Conservation (phyloP, 2,797 vertebrate species). For the Leucoraja ocellata region DNA sequence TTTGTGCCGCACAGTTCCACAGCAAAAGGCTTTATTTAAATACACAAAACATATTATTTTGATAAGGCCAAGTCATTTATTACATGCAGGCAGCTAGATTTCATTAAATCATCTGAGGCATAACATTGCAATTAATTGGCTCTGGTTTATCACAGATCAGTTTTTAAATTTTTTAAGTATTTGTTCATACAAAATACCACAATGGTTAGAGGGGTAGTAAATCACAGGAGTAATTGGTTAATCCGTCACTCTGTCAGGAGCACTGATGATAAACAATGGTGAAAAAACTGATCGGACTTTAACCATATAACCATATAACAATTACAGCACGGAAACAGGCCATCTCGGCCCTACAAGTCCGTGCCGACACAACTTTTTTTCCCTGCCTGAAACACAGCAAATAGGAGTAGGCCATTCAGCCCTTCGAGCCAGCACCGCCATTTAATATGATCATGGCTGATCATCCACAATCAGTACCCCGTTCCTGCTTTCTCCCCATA, state of each 20-base stretch:
- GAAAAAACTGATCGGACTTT: not conserved
- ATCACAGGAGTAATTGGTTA: slow-evolving; percentile 20
- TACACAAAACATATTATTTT: not conserved
- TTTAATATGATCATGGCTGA: too few species aligned
- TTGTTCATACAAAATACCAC: slow-evolving; percentile 4
- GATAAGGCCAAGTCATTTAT: not conserved
- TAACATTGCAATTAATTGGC: slow-evolving; percentile 6
- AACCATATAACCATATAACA: not conserved
- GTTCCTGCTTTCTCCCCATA: too few species aligned
- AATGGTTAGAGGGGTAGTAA: not conserved
- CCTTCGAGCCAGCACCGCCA: too few species aligned
- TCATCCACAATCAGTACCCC: too few species aligned
- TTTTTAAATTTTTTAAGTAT: not conserved
- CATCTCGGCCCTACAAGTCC: too few species aligned
- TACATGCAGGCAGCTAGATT: not conserved
- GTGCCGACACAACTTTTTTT: too few species aligned
- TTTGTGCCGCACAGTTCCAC: not conserved
- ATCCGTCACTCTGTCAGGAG: slow-evolving; percentile 28
- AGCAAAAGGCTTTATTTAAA: not conserved
- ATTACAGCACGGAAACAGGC: too few species aligned
- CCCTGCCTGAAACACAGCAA: too few species aligned
- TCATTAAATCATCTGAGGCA: not conserved
- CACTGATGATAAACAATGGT: slow-evolving; percentile 24
- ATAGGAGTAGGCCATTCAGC: too few species aligned
- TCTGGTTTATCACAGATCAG: not conserved